These are phyloP conservation scores for Macroteleia sp. DNA, from an alignment of 2,888 invertebrate species.

Conservation along the genomic window DNA sequence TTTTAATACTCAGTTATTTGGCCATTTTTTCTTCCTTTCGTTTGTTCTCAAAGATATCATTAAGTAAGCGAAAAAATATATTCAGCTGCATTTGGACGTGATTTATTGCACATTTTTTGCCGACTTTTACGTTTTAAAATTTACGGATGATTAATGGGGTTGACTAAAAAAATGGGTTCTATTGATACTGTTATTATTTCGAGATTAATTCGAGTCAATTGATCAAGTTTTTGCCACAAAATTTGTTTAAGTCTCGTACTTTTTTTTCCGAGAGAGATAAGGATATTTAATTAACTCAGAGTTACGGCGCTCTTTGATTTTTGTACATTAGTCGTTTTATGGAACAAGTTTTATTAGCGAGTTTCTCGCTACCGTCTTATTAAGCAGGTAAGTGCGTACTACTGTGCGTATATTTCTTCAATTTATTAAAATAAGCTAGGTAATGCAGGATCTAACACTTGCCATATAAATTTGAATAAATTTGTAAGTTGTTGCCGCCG, in stretches of 20 bases:
- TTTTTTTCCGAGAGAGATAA: constrained; percentile 17
- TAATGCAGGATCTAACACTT: constrained; percentile 13
- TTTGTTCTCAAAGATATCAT: not conserved
- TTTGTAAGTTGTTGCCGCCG: constrained; percentile 14
- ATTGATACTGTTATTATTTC: constrained; percentile 23
- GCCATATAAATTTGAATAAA: constrained; percentile 31
- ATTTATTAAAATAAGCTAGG: constrained; percentile 34
- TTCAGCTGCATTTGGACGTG: constrained; percentile 7
- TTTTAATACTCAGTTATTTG: constrained; percentile 13
- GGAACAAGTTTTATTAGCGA: constrained; percentile 49
- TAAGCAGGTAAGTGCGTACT: constrained; percentile 46
- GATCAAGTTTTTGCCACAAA: constrained; percentile 15
- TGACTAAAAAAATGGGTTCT: constrained; percentile 3
- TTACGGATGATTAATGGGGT: constrained; percentile 22
- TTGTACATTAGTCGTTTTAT: constrained; percentile 43
- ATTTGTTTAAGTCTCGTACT: not conserved
- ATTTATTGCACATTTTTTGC: constrained; percentile 15
- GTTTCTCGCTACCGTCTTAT: constrained; percentile 51
- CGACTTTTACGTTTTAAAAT: constrained; percentile 1
- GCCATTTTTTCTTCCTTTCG: constrained; percentile 1
- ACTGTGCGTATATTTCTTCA: constrained; percentile 25
- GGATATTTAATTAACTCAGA: constrained; percentile 45
- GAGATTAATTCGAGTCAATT: constrained; percentile 29
- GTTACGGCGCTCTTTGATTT: constrained; percentile 41
- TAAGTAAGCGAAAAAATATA: constrained; percentile 6